Base-by-base conservation (phyloP, 1,140 invertebrate species). In the Pogonus chalceus region DNA sequence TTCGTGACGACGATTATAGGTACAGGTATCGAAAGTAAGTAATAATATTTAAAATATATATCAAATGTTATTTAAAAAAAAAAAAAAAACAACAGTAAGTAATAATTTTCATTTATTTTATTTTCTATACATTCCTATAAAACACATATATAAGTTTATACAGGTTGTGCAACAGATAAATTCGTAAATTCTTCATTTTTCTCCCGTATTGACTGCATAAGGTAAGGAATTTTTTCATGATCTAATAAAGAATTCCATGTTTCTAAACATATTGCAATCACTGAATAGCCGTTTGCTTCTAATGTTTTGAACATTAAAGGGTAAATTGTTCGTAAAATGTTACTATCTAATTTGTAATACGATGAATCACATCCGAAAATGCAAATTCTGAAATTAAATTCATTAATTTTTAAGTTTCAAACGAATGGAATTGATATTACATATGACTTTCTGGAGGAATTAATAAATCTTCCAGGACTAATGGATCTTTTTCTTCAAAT, bases 161-260 rank as follows among this genome's bases (percentile, higher is more conserved):
- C 7, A 49, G 18, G 3, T 35, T 52, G 46, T 48, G 51, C 12
- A n/a, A 35, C 54, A 49, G 23, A 51, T 23, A 21, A 48, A 20
- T 24, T 22, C 22, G 12, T 23, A 43, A 52, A 52, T 43, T 43
- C 9, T 43, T 43, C 37, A 18, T 43, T 43, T 43, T 43, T 43
- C 7, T 12, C 4, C 18, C 37, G 37, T 12, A 74, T 69, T 46
- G 61, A 58, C 63, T 73, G 69, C 64, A 76, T 69, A 21, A 79
- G 59, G 53, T 73, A 78, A 0, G 69, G 70, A 56, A 75, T 67
- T 59, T 70, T 75, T 66, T 77, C 72, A 54, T 74, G 62, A 39
- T 74, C 65, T 2, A 61, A 49, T 14, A 79, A 51, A 9, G 62
- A 56, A 3, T 56, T 47, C 76, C 75, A 79, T 26, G 56, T 60